Evolutionary conservation across 2,113 vertebrate genomes (phyloP).

Genomic region (Mobula hypostoma): DNA sequence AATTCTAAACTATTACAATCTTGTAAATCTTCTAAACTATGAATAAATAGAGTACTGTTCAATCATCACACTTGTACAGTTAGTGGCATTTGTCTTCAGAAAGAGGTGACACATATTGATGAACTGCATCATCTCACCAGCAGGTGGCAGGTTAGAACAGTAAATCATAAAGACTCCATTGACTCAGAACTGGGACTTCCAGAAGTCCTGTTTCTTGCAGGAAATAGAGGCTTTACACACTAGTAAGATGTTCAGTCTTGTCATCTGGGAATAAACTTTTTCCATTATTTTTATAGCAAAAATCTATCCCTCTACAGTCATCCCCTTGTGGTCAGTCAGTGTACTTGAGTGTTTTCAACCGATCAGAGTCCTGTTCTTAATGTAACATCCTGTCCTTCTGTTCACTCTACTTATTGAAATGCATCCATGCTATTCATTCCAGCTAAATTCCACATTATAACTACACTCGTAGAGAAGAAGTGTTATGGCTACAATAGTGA

Average conservation of each 20-base stretch:
- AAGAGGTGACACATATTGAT: not conserved
- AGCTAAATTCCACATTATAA: not conserved
- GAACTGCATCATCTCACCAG: not conserved
- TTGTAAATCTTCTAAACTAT: not conserved
- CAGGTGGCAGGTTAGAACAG: slow-evolving; percentile 4
- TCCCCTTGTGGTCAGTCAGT: not conserved
- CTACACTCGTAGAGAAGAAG: not conserved
- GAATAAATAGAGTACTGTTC: not conserved
- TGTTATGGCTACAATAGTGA: too few relatives aligned
- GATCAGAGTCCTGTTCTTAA: too few relatives aligned
- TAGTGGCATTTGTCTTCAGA: not conserved
- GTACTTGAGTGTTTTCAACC: not conserved
- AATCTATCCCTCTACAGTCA: not conserved
- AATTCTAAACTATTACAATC: too few relatives aligned
- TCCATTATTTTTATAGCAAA: not conserved
- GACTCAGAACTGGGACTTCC: not conserved
- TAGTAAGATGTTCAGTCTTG: not conserved
- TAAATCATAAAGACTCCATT: not conserved
- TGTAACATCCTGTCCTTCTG: not conserved
- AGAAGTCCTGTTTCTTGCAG: not conserved
- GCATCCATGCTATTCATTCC: not conserved
- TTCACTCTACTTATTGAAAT: not conserved
- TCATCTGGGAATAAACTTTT: not conserved
- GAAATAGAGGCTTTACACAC: not conserved
- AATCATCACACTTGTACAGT: not conserved